These are phyloP conservation scores for Pachyramphus minor DNA, from an alignment of 2,113 vertebrate species.

Conservation along the genomic window DNA sequence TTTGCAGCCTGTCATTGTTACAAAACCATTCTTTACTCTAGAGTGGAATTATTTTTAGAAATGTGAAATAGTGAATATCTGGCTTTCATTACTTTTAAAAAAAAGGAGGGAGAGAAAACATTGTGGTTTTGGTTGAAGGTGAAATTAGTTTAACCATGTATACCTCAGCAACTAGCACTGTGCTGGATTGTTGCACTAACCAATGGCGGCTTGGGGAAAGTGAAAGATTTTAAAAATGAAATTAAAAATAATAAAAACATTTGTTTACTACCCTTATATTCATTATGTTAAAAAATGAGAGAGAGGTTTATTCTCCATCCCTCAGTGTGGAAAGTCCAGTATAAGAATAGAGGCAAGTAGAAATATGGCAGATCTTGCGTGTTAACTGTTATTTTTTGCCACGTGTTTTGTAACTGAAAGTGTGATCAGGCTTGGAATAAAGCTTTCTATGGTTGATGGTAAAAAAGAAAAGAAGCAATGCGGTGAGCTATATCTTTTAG, in stretches of 20 bases:
- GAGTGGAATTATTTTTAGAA: conserved; percentile 64
- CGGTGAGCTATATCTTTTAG: background rate
- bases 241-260: conserved; percentile 40
- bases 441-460: conserved; percentile 65
- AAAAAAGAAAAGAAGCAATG: background rate
- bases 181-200: conserved; percentile 64
- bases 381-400: conserved; percentile 67
- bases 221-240: conserved; percentile 39
- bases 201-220: conserved; percentile 5
- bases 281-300: conserved; percentile 41
- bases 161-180: conserved; percentile 66
- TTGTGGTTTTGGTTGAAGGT: background rate
- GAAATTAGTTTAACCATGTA: conserved; percentile 49
- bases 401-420: conserved; percentile 68
- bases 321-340: conserved; percentile 32
- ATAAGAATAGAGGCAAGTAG: conserved; percentile 58
- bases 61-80: conserved; percentile 32
- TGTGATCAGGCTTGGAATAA: conserved; percentile 76
- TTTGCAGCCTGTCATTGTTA: conserved; percentile 42
- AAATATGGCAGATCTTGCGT: conserved; percentile 66
- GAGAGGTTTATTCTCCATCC: conserved; percentile 41
- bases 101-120: background rate
- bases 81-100: background rate
- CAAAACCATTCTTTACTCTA: conserved; percentile 46
- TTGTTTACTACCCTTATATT: conserved; percentile 60